These are phyloP conservation scores for Noctua janthina DNA, from an alignment of 2,888 invertebrate species.

Conservation along the genomic window DNA sequence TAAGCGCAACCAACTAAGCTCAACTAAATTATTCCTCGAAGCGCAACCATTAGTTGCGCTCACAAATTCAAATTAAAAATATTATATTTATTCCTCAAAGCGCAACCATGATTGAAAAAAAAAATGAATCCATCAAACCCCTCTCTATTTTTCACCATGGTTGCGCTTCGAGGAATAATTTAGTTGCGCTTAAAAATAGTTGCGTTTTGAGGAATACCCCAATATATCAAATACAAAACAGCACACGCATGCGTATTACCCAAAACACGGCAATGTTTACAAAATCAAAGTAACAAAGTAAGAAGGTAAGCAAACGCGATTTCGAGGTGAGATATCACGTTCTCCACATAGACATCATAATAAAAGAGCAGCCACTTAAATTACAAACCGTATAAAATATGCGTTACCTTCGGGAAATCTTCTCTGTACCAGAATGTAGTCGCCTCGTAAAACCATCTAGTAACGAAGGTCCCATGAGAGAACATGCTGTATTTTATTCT, in stretches of 20 bases:
- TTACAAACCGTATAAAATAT: conserved; percentile 85
- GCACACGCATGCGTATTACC: conserved; percentile 32
- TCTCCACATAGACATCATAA: conserved; percentile 72
- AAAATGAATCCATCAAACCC: too few species aligned
- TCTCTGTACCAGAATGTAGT: conserved; percentile 78
- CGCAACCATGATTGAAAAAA: too few species aligned
- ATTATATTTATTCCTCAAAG: too few species aligned
- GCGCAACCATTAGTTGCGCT: too few species aligned
- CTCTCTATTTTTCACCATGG: too few species aligned
- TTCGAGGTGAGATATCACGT: conserved; percentile 63
- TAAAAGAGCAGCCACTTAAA: conserved; percentile 82
- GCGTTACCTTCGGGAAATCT: conserved; percentile 88
- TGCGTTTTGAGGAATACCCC: too few species aligned
- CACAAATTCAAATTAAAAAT: too few species aligned
- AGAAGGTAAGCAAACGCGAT: conserved; percentile 32
- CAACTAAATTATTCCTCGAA: too few species aligned
- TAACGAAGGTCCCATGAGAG: conserved; percentile 79
- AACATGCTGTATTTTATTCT: conserved; percentile 73
- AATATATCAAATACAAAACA: neutral
- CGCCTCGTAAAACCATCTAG: conserved; percentile 82
- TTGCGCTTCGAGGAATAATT: too few species aligned
- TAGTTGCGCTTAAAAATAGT: too few species aligned
- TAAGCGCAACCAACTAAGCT: too few species aligned
- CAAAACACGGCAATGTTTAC: neutral
- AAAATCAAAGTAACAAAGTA: conserved; percentile 25